Conservation (phyloP, 2,113 vertebrate genomes). For the Ptyas mucosa region DNA sequence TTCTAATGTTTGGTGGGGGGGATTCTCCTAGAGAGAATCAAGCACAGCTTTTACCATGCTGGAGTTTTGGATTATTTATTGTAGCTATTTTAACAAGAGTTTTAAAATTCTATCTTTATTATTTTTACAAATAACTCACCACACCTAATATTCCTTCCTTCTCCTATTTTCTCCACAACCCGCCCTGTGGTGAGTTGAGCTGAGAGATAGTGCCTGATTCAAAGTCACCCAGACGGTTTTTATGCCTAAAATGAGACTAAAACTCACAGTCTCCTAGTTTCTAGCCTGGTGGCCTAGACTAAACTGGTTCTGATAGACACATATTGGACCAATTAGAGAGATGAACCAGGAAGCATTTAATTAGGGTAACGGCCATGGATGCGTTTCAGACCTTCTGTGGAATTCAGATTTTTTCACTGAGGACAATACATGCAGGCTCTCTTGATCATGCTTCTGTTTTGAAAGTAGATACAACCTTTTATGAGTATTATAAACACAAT, state of each 20-base stretch:
- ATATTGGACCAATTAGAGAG: neutral
- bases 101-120: neutral
- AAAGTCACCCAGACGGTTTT: neutral
- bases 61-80: neutral
- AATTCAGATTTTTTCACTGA: neutral
- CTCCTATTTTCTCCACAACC: neutral
- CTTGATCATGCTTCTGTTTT: neutral
- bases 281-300: neutral
- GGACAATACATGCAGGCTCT: neutral
- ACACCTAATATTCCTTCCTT: neutral
- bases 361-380: neutral
- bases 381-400: neutral
- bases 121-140: neutral
- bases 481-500: neutral
- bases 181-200: neutral
- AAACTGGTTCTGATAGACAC: neutral
- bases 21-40: neutral
- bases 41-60: neutral
- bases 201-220: neutral
- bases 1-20: neutral
- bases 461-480: neutral
- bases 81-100: neutral
- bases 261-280: neutral
- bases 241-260: neutral
- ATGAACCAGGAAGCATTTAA: neutral